Conservation (phyloP, 2,113 vertebrate genomes). For the Cettia cetti region DNA sequence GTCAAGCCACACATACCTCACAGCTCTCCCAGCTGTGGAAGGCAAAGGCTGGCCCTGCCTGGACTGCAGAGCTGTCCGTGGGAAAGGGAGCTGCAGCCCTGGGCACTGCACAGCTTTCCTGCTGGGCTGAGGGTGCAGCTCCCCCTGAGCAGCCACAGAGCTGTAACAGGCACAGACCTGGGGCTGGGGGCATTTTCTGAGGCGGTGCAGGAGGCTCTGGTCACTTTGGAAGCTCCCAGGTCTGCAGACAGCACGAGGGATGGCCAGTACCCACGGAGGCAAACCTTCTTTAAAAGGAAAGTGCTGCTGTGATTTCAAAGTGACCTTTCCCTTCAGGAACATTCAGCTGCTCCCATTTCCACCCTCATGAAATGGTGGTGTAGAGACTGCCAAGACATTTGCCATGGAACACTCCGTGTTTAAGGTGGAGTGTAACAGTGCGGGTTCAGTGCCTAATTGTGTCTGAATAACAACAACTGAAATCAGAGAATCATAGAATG, state of each 20-base stretch:
- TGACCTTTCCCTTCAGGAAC: not conserved
- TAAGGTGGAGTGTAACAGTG: not conserved
- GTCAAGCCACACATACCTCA: accelerated
- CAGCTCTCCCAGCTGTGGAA: not conserved
- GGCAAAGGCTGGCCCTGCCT: not conserved
- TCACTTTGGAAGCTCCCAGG: not conserved
- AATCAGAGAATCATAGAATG: not conserved
- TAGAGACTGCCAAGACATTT: not conserved
- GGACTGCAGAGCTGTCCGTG: not conserved
- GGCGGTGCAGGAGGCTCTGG: not conserved
- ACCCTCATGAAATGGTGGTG: not conserved
- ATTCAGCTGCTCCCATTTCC: not conserved
- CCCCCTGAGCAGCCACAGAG: not conserved
- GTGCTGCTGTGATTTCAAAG: not conserved
- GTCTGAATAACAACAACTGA: not conserved
- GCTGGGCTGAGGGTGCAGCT: too few relatives aligned
- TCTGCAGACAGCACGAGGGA: accelerated
- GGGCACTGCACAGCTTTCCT: not conserved
- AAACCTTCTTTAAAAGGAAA: not conserved
- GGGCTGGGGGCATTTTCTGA: not conserved
- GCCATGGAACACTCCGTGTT: not conserved
- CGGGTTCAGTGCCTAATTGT: not conserved
- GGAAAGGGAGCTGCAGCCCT: not conserved
- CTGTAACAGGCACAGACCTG: not conserved
- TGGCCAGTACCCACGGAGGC: accelerated